Evolutionary conservation across 2,113 vertebrate genomes (phyloP).

Genomic region (Platycercus adscitus): DNA sequence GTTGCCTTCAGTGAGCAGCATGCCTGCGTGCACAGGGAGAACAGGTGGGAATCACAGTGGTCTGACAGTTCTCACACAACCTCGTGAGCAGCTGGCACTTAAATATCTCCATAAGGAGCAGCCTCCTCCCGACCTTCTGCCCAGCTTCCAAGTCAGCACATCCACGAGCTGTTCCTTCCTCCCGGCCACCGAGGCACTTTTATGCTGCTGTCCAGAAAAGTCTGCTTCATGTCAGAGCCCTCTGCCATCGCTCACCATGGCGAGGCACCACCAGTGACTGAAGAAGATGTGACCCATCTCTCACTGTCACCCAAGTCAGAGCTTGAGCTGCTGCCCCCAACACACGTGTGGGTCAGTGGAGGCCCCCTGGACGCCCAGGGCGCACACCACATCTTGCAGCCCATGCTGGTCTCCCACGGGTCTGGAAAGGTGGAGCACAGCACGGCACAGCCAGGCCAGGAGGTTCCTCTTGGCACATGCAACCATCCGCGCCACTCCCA

Average conservation of each 20-base stretch:
- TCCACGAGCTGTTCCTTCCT: background rate
- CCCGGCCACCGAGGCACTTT: background rate
- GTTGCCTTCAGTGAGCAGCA: rapidly evolving
- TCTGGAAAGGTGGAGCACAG: background rate
- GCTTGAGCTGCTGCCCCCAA: background rate
- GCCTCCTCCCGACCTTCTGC: background rate
- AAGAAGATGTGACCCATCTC: background rate
- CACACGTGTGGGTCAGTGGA: background rate
- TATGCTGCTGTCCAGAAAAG: background rate
- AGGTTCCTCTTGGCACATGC: background rate
- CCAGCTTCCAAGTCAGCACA: background rate
- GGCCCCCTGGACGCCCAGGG: background rate
- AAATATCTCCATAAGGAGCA: background rate
- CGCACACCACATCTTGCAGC: background rate
- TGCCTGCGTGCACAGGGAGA: rapidly evolving
- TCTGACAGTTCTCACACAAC: background rate
- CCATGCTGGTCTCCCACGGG: background rate
- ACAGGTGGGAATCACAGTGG: rapidly evolving
- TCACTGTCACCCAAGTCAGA: background rate
- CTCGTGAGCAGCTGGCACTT: background rate
- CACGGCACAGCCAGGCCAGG: constrained; percentile 15
- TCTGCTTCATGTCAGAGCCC: background rate
- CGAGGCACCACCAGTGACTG: background rate
- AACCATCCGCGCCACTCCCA: background rate
- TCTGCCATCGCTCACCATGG: background rate